Evolutionary conservation across 2,888 invertebrate species (phyloP).

Genomic region (Troides helena): DNA sequence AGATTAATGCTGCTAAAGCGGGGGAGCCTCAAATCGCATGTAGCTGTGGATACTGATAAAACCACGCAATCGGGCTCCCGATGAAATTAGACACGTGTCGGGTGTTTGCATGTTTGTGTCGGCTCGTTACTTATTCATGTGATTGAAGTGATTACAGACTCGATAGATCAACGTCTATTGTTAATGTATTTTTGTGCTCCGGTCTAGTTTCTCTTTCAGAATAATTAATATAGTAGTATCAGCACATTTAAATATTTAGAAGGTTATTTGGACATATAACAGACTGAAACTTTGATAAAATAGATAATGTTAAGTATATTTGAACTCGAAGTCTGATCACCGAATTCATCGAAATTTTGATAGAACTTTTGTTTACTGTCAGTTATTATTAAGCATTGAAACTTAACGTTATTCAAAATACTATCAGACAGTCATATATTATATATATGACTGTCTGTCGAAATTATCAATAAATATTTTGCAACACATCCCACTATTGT

Average conservation of each 20-base stretch:
- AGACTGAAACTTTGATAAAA: neutral
- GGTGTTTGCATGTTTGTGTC: conserved; percentile 9
- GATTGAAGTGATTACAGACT: conserved; percentile 16
- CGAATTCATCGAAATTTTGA: no score
- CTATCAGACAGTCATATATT: no score
- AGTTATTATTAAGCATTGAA: no score
- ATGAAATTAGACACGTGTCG: conserved; percentile 24
- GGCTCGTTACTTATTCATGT: conserved; percentile 19
- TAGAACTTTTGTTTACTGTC: no score
- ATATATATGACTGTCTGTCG: no score
- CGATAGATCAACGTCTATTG: conserved; percentile 16
- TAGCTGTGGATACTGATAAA: conserved; percentile 20
- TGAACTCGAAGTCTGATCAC: no score
- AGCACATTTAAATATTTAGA: neutral
- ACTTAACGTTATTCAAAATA: no score
- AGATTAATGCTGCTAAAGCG: conserved; percentile 24
- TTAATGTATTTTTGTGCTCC: conserved; percentile 1
- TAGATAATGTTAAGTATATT: no score
- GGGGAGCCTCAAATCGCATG: conserved; percentile 13
- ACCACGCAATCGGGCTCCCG: conserved; percentile 10
- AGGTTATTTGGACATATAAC: neutral
- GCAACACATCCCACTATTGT: no score
- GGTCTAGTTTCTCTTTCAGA: conserved; percentile 1
- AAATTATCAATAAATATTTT: no score
- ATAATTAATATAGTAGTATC: neutral